These are phyloP conservation scores for Zoanthus gigantus DNA, from an alignment of 92 coral and sea anemone genomes.

Conservation along the genomic window DNA sequence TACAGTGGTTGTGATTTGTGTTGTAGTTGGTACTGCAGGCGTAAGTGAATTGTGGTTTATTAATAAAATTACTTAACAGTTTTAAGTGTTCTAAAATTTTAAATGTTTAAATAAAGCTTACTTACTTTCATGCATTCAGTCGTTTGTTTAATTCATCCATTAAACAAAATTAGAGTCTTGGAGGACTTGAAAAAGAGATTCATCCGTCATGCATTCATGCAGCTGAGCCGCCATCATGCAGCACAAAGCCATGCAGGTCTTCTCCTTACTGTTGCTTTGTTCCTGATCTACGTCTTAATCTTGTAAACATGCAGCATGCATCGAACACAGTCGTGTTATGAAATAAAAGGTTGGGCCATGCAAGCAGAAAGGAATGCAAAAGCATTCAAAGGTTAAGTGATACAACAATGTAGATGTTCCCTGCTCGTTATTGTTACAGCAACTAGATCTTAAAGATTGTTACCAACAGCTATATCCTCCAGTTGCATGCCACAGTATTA, in stretches of 20 bases:
- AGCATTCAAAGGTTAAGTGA: background rate
- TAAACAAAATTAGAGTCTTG: background rate
- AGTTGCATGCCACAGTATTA: no score
- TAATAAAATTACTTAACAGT: background rate
- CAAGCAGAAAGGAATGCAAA: background rate
- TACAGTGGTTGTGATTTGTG: background rate
- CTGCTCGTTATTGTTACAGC: background rate
- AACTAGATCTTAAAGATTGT: background rate
- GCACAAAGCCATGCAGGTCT: background rate
- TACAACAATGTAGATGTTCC: background rate
- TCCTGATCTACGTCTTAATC: background rate
- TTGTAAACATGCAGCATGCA: background rate
- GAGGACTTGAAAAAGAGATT: background rate
- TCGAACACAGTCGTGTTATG: background rate
- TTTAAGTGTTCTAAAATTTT: background rate
- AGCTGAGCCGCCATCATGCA: background rate
- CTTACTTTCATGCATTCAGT: background rate
- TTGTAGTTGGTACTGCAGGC: background rate
- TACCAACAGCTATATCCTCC: no score
- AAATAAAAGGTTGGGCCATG: background rate
- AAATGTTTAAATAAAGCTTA: background rate
- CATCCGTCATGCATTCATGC: background rate
- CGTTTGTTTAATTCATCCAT: background rate
- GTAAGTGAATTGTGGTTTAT: background rate
- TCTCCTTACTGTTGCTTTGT: background rate